Evolutionary conservation across 1,140 invertebrate genomes (phyloP), one percentile per base, ranked within the genome.

Genomic region (Panagrolaimus sp.): DNA sequence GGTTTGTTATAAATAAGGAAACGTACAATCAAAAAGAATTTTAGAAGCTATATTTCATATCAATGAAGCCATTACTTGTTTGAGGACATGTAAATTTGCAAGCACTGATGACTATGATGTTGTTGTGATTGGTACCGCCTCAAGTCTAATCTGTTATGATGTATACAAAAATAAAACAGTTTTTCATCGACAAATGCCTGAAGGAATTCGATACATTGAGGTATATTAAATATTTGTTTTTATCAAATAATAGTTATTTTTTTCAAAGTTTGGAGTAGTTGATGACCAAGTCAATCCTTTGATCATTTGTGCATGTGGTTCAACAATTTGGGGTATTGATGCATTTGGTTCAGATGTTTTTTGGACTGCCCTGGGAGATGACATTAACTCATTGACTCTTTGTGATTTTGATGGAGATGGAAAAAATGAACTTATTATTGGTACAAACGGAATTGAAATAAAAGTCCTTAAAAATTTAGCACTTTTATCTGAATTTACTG

Each of bases 341-440:
- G 38, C 63, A 20, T 43, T 76, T 66, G 72, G 72, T 9, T n/a
- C 42, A 14, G 72, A 74, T 46, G 31, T 75, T 14, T 74, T 74
- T 67, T 74, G 72, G 72, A 74, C 72, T 14, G 73, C 72, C 9
- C 43, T 74, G 13, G 72, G 72, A 16, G 65, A 72, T 13, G 61
- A 75, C 42, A 65, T 74, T 38, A 74, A 74, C 48, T 68, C 51
- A 5, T 3, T 74, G 9, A 73, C 72, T 27, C 23, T 74, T 27
- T 75, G 74, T 67, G 74, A 76, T 63, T 72, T 76, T 51, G 76
- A 76, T 46, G 63, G 64, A 9, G 74, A 76, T 66, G 71, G 72
- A 2, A 31, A 61, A 16, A 76, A 76, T 64, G 74, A 76, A 72
- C 23, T 76, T 11, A 48, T 78, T 4, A 73, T 76, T 63, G 74